These are phyloP conservation scores for Euzophera pinguis DNA, from an alignment of 2,888 invertebrate genomes.

Conservation along the genomic window DNA sequence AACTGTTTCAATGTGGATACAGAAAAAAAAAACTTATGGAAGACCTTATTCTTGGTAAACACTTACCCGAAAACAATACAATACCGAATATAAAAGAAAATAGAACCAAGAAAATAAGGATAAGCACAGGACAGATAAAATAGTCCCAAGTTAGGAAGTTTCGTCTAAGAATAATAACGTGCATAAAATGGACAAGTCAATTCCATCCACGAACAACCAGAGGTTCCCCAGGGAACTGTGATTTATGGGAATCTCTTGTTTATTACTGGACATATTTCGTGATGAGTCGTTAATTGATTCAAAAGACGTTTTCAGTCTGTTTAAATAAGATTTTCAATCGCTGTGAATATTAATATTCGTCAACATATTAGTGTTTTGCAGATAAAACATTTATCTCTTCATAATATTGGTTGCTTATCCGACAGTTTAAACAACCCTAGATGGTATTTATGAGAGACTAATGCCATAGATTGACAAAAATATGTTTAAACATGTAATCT, in stretches of 20 bases:
- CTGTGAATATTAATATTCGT: too few species aligned
- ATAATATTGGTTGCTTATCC: too few species aligned
- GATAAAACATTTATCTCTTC: too few species aligned
- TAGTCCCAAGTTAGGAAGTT: not conserved
- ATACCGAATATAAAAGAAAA: not conserved
- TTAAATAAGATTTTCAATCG: not conserved
- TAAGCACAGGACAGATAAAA: not conserved
- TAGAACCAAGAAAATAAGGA: not conserved
- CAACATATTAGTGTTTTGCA: too few species aligned
- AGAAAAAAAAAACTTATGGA: too few species aligned
- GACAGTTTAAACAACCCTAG: too few species aligned
- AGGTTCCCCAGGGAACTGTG: conserved; percentile 9
- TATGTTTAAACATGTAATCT: not conserved
- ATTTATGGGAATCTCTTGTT: conserved; percentile 13
- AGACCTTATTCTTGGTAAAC: not conserved
- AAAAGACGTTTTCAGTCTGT: not conserved
- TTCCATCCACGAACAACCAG: conserved; percentile 8
- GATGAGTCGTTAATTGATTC: conserved; percentile 10
- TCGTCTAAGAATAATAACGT: conserved; percentile 6
- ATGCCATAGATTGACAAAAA: too few species aligned
- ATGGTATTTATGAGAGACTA: too few species aligned
- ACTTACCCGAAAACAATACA: not conserved
- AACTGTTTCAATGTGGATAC: too few species aligned
- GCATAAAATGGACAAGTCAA: conserved; percentile 3
- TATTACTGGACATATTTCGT: conserved; percentile 11